These are phyloP conservation scores for Metopolophium dirhodum DNA, from an alignment of 1,140 invertebrate species.

Conservation along the genomic window DNA sequence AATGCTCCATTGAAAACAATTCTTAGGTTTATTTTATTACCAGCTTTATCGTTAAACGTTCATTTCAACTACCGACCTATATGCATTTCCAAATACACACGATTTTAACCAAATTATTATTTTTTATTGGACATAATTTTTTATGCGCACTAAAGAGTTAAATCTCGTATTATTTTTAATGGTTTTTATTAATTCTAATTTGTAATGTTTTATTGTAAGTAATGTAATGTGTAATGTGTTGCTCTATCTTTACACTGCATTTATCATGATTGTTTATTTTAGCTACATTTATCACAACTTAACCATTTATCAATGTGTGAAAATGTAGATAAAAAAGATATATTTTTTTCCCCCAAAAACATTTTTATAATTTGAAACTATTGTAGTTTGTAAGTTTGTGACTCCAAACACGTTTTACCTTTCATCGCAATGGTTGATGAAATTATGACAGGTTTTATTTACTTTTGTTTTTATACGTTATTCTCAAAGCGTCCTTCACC, in stretches of 20 bases:
- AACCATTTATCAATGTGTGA: background rate
- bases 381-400: background rate
- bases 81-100: too few species aligned
- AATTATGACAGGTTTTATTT: background rate
- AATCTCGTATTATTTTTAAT: too few species aligned
- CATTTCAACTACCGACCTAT: background rate
- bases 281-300: background rate
- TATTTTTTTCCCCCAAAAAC: background rate
- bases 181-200: too few species aligned
- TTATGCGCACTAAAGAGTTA: too few species aligned
- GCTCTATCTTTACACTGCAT: background rate
- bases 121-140: too few species aligned
- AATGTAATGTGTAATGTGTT: too few species aligned
- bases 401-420: background rate
- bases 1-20: background rate
- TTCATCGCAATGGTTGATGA: background rate
- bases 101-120: too few species aligned
- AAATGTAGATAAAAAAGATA: background rate
- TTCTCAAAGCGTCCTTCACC: background rate
- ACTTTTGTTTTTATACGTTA: background rate
- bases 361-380: background rate
- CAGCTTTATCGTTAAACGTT: background rate
- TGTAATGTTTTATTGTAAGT: too few species aligned
- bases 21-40: background rate
- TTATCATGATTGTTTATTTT: background rate